Percentiles rank a stretch among this genome's conserved stretches.
phyloP scores from a whole-genome alignment of 2,797 vertebrate species.

The Fistularia commersonii region DNA sequence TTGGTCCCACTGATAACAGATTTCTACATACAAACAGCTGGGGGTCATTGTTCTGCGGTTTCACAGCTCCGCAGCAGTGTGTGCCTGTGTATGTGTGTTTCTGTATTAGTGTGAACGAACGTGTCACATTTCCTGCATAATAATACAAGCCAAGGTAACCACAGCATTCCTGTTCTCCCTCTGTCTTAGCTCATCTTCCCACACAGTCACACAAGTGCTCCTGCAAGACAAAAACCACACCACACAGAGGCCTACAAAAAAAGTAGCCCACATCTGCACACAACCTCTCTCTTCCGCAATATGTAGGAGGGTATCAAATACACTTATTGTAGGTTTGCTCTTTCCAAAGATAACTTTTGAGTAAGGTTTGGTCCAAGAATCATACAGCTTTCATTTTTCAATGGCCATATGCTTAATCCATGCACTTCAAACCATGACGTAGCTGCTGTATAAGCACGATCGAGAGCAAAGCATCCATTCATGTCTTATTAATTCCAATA shows the following conservation, averaged over 20 bases:
- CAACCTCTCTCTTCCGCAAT: slow-evolving; percentile 20
- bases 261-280: slow-evolving; percentile 11
- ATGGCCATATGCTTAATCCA: slow-evolving; percentile 40
- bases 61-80: slow-evolving; percentile 54
- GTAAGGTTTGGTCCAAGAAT: slow-evolving; percentile 58
- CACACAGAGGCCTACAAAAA: slow-evolving; percentile 4
- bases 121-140: slow-evolving; percentile 59
- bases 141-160: slow-evolving; percentile 55
- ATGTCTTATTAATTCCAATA: slow-evolving; percentile 52
- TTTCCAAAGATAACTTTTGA: slow-evolving; percentile 60
- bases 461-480: slow-evolving; percentile 47
- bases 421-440: slow-evolving; percentile 50
- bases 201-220: slow-evolving; percentile 46
- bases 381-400: slow-evolving; percentile 41
- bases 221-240: slow-evolving; percentile 25
- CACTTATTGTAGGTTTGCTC: slow-evolving; percentile 25
- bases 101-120: slow-evolving; percentile 27
- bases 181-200: slow-evolving; percentile 64
- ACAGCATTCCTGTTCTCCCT: slow-evolving; percentile 66
- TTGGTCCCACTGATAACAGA: slow-evolving; percentile 48
- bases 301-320: slow-evolving; percentile 40
- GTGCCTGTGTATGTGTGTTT: slow-evolving; percentile 17
- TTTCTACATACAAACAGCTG: slow-evolving; percentile 64
- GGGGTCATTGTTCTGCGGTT: slow-evolving; percentile 68
- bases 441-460: slow-evolving; percentile 46